These are phyloP conservation scores for Chiloscyllium punctatum DNA, from an alignment of 2,797 vertebrate genomes.

Conservation along the genomic window DNA sequence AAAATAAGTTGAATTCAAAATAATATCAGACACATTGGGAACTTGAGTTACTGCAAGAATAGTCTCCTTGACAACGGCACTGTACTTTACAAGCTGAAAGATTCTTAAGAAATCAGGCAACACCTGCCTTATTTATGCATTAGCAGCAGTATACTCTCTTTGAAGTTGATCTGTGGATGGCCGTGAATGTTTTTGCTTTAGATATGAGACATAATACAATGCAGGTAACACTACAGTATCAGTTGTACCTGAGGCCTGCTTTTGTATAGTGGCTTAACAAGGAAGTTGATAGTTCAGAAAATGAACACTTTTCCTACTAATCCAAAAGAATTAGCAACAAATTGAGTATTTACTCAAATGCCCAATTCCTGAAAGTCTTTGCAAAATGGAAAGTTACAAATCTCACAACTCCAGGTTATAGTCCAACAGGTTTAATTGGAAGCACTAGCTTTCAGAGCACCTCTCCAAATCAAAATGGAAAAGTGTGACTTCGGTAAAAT, in stretches of 20 bases:
- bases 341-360: neutral
- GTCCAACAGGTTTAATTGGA: no score
- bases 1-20: neutral
- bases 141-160: neutral
- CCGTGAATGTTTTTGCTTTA: neutral
- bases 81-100: neutral
- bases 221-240: neutral
- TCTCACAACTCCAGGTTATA: no score
- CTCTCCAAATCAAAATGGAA: neutral
- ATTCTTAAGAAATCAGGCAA: slow-evolving; percentile 4
- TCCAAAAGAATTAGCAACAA: neutral
- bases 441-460: no score
- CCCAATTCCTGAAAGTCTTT: neutral
- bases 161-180: neutral
- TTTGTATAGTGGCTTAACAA: neutral
- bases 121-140: neutral
- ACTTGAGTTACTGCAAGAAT: neutral
- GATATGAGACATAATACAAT: neutral
- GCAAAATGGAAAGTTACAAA: neutral
- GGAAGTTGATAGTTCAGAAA: neutral
- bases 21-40: neutral
- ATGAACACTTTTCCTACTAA: neutral
- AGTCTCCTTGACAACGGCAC: neutral
- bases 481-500: neutral
- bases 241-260: neutral